These are phyloP conservation scores for Orthosia incerta DNA, from an alignment of 2,888 invertebrate genomes.

Conservation along the genomic window DNA sequence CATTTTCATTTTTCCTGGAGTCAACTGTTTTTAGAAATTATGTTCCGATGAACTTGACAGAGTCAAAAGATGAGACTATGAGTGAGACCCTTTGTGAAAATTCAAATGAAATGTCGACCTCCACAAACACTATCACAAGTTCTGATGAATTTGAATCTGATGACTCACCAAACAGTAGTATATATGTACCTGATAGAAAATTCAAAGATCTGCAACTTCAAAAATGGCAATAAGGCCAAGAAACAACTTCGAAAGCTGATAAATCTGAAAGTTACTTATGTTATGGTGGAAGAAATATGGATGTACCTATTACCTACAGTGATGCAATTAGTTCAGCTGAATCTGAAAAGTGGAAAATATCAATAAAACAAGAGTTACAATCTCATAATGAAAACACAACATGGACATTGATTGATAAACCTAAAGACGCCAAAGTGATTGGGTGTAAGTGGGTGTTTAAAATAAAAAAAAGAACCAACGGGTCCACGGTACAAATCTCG, in stretches of 20 bases:
- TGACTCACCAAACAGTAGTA: no score
- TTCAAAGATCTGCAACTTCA: no score
- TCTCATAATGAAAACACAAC: conserved; percentile 9
- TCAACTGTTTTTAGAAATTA: no score
- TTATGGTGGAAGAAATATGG: background rate
- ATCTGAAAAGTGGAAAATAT: background rate
- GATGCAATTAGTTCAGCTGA: background rate
- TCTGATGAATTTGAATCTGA: no score
- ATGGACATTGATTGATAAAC: conserved; percentile 18
- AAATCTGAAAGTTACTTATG: background rate
- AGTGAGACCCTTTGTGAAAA: no score
- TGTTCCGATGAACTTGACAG: no score
- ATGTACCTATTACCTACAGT: background rate
- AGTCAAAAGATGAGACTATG: no score
- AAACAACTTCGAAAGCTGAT: background rate
- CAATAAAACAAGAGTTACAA: background rate
- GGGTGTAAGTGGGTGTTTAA: conserved; percentile 6
- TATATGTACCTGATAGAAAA: no score
- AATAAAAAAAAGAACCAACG: background rate
- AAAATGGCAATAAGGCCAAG: no score
- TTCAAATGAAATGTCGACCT: no score
- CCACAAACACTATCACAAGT: no score
- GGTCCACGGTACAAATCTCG: conserved; percentile 1
- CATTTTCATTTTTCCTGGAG: no score
- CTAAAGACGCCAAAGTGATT: background rate